Percentiles rank a stretch among this genome's conserved stretches.
phyloP scores from a whole-genome alignment of 1,140 invertebrate genomes.

The Caenorhabditis tropicalis region DNA sequence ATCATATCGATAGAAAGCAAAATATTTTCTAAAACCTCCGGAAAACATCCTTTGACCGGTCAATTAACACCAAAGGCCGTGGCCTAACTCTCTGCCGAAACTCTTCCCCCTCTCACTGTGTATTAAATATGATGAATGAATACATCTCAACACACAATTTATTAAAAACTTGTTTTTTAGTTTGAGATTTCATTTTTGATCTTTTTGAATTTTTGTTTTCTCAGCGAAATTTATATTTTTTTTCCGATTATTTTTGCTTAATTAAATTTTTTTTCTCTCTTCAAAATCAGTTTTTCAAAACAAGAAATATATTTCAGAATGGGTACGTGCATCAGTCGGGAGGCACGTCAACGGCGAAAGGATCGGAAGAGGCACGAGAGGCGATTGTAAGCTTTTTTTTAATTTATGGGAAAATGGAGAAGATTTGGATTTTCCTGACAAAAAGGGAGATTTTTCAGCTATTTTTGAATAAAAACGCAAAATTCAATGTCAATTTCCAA shows the following conservation, averaged over 20 bases:
- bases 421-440: background rate
- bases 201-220: background rate
- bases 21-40: too few species aligned
- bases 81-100: too few species aligned
- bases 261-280: background rate
- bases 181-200: too few species aligned
- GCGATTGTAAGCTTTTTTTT: background rate
- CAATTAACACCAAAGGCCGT: too few species aligned
- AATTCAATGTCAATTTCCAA: too few species aligned
- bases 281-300: background rate
- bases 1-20: too few species aligned
- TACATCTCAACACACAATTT: background rate
- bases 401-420: background rate
- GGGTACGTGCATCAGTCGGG: conserved; percentile 36
- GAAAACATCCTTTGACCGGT: too few species aligned
- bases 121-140: too few species aligned
- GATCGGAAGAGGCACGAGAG: background rate
- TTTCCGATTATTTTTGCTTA: background rate
- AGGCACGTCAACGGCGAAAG: background rate
- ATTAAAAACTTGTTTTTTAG: background rate
- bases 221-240: background rate
- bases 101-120: too few species aligned
- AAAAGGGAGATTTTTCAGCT: too few species aligned
- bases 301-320: background rate
- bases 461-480: too few species aligned